Evolutionary conservation across 2,888 invertebrate species (phyloP).

Genomic region (Amblyteles armatorius): DNA sequence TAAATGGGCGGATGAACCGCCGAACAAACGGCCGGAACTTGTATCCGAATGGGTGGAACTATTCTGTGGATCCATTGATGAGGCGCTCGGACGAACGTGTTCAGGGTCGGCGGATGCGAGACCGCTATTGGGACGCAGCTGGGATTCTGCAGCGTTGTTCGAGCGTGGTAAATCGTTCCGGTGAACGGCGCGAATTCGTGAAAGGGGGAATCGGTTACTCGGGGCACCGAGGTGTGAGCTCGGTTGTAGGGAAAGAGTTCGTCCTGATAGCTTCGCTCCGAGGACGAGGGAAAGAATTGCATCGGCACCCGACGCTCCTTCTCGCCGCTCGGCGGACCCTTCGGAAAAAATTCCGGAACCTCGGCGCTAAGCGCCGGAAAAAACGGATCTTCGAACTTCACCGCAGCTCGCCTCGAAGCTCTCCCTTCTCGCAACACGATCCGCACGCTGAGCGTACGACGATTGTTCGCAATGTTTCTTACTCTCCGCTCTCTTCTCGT

Average conservation of each 20-base stretch:
- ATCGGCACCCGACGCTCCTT: slow-evolving; percentile 71
- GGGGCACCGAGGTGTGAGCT: slow-evolving; percentile 73
- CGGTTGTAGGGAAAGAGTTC: slow-evolving; percentile 78
- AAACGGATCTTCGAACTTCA: slow-evolving; percentile 45
- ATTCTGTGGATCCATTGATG: slow-evolving; percentile 80
- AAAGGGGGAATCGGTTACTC: slow-evolving; percentile 73
- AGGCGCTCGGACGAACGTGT: slow-evolving; percentile 74
- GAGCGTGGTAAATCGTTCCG: neutral
- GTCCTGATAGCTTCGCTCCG: slow-evolving; percentile 78
- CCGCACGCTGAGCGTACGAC: neutral
- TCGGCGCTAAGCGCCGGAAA: slow-evolving; percentile 76
- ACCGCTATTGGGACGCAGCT: slow-evolving; percentile 74
- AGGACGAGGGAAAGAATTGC: slow-evolving; percentile 76
- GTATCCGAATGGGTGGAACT: slow-evolving; percentile 74
- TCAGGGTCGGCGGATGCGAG: slow-evolving; percentile 70
- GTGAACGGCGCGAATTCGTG: neutral
- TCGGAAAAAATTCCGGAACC: slow-evolving; percentile 82
- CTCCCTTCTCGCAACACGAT: slow-evolving; percentile 27
- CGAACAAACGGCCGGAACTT: slow-evolving; percentile 71
- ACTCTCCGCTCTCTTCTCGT: slow-evolving; percentile 44
- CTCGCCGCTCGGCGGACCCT: slow-evolving; percentile 68
- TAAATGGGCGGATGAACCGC: slow-evolving; percentile 72
- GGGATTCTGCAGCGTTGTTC: slow-evolving; percentile 73
- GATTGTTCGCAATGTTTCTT: slow-evolving; percentile 30
- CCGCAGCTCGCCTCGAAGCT: neutral